Conservation (phyloP, 2,888 invertebrate species). For the Tetanocera ferruginea region DNA sequence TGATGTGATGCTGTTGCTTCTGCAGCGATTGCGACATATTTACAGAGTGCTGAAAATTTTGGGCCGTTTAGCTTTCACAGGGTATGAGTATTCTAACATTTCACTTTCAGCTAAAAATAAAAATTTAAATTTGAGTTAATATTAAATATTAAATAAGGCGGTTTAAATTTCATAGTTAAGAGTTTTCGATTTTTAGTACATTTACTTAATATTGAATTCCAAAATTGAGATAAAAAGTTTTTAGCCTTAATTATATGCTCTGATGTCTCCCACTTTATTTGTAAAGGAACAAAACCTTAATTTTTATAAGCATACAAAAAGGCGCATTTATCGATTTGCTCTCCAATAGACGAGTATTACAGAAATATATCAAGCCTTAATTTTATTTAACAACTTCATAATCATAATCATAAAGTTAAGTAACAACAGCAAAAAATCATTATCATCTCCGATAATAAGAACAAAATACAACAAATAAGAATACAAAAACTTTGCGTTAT, state of each 20-base stretch:
- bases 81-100: too few species aligned
- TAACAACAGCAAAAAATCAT: background rate
- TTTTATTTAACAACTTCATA: background rate
- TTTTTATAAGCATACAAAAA: too few species aligned
- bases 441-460: background rate
- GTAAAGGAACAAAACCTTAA: background rate
- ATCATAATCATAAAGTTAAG: background rate
- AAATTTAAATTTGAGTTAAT: background rate
- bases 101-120: background rate
- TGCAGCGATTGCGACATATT: slow-evolving; percentile 35
- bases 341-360: too few species aligned
- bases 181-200: background rate
- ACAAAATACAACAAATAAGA: background rate
- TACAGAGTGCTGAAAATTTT: background rate
- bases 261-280: background rate
- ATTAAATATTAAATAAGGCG: background rate
- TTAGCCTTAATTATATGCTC: too few species aligned
- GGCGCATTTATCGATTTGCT: too few species aligned
- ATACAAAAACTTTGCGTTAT: background rate
- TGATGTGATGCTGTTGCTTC: slow-evolving; percentile 49
- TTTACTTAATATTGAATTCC: too few species aligned
- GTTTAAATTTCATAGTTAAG: background rate
- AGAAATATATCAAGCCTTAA: background rate
- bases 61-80: too few species aligned
- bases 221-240: too few species aligned